Conservation (phyloP, 2,113 vertebrate genomes). For the Megaceryle maxima region DNA sequence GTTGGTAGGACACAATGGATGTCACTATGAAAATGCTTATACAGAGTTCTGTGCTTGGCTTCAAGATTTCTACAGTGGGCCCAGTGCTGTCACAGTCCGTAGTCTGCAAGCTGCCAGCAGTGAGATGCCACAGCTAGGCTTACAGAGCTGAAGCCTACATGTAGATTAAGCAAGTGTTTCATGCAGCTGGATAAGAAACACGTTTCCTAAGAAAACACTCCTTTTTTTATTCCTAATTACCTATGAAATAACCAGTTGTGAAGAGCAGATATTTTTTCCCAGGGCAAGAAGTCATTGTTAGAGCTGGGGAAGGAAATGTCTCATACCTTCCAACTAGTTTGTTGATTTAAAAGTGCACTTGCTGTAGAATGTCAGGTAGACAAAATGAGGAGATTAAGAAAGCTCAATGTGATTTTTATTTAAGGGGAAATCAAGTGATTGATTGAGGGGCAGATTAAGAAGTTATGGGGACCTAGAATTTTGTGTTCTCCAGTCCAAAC, state of each 20-base stretch:
- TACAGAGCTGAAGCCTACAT: background rate
- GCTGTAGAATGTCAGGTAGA: background rate
- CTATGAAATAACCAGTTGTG: background rate
- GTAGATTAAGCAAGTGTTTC: background rate
- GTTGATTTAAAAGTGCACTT: background rate
- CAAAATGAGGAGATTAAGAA: background rate
- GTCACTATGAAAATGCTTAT: background rate
- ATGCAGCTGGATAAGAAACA: slow-evolving; percentile 6
- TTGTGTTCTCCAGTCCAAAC: background rate
- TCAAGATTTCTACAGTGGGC: background rate
- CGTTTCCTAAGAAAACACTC: slow-evolving; percentile 63
- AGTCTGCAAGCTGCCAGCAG: background rate
- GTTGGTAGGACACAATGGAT: background rate
- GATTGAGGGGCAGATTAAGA: background rate
- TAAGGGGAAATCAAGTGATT: background rate
- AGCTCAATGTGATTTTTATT: background rate
- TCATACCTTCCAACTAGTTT: slow-evolving; percentile 9
- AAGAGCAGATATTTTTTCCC: slow-evolving; percentile 19
- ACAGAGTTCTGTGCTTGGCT: background rate
- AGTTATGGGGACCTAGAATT: background rate
- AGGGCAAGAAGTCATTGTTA: slow-evolving; percentile 47
- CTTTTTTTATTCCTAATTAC: slow-evolving; percentile 26
- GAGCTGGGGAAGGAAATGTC: slow-evolving; percentile 56
- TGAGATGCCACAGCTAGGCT: background rate
- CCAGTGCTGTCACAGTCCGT: background rate